A percentile compares a stretch with the other conserved stretches of the same genome.
Conservation (phyloP, 2,888 invertebrate genomes). For the Globia sparganii region DNA sequence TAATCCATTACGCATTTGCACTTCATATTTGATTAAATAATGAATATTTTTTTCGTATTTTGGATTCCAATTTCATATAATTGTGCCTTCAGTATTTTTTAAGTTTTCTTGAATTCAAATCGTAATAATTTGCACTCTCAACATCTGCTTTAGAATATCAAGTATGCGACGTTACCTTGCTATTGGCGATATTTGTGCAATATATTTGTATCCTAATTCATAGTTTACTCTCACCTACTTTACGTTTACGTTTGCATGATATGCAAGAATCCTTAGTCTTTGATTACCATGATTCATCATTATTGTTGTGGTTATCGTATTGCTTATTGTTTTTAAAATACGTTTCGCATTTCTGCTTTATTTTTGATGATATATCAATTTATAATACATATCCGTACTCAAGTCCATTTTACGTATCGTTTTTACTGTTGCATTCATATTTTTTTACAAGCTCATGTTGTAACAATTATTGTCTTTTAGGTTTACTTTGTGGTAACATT, state of each 20-base stretch:
- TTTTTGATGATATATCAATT: neutral
- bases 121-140: neutral
- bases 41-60: neutral
- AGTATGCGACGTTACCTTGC: slow-evolving; percentile 18
- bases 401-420: neutral
- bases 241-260: slow-evolving; percentile 1
- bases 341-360: neutral
- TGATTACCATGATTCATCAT: slow-evolving; percentile 9
- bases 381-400: neutral
- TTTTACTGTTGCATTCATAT: neutral
- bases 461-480: neutral
- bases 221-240: neutral
- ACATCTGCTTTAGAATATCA: neutral
- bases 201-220: neutral
- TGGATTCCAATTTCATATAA: neutral
- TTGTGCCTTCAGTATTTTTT: neutral
- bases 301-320: neutral
- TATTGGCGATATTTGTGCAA: slow-evolving; percentile 44
- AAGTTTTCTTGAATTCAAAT: neutral
- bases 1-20: neutral
- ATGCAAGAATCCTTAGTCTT: slow-evolving; percentile 6
- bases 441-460: neutral
- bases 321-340: neutral
- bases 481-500: neutral
- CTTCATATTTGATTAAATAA: neutral